Base-by-base conservation (phyloP, 64 coral and sea anemone genomes). In the Montipora foliosa region DNA sequence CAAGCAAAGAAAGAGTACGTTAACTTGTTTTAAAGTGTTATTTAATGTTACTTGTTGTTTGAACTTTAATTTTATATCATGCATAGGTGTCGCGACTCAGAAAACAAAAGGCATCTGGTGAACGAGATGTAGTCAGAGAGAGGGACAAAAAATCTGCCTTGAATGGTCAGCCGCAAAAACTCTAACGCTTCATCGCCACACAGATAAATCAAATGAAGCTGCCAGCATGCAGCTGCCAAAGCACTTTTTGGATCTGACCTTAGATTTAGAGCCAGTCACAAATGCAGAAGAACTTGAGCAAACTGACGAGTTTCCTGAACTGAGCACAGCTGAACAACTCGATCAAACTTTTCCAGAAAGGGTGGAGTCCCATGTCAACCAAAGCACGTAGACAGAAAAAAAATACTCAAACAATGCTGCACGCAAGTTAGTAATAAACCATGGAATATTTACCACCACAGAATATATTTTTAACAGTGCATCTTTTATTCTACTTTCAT, bases 1-100 rank as follows among this genome's bases (percentile, higher is more conserved):
- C 90, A 14, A 92, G 83, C 89, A 92, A 81, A 78, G 78, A 95
- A 89, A 95, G 72, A 75, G 94, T 92, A 80, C 83, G 94, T 59
- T 84, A 67, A 84, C 76, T 25, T 60, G 83, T 61, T 72, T 87
- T 29, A 29, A 29, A 29, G 55, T 84, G 62, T 45, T 82, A 92
- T 79, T 88, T 84, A 50, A 24, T 48, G 82, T 53, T 64, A 72
- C 76, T 67, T 96, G 49, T 75, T 46, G 79, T 75, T 92, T 74
- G 76, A 66, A 77, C 87, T 87, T 46, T 66, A 88, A 91, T 59
- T 80, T 71, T 75, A 83, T 67, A 50, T 72, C 49, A 75, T 73
- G 76, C 87, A 72, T 89, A 93, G 95, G 85, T 93, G 57, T 69
- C 46, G 87, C 59, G 86, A 75, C 90, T 96, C n/a, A 92, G 92